Base-by-base conservation (phyloP, 1,140 invertebrate genomes). In the Sarcophaga peregrina region DNA sequence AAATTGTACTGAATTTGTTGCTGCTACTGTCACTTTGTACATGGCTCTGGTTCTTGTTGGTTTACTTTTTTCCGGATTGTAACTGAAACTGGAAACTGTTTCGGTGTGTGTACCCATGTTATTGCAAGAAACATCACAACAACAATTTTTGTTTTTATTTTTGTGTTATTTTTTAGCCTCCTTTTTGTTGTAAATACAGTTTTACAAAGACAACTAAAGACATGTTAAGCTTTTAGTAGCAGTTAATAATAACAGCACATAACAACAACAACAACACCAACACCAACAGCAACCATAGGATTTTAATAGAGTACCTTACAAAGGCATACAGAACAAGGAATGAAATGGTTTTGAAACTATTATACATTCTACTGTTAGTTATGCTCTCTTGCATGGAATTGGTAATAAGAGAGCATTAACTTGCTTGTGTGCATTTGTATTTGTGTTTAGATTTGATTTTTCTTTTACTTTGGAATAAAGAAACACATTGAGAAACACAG, bases 1-100 rank as follows among this genome's bases (percentile, higher is more conserved):
- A 68, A n/a, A 68, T 5, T 68, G 17, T 20, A 68, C 62, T 68
- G 62, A 68, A 68, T 68, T 58, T 68, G 62, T 68, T 68, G 62
- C 62, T 68, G 62, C 20, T n/a, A n/a, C n/a, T n/a, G n/a, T 20
- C n/a, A 20, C 8, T 68, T 68, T n/a, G 6, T 68, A 68, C n/a
- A 20, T 68, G 62, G n/a, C 62, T 68, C n/a, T n/a, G 62, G 7
- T 68, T 7, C 6, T 11, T 15, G 6, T 68, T 68, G n/a, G 11
- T 68, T n/a, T 58, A 58, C 13, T 9, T 13, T 52, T 9, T 52
- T 52, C 9, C 13, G 13, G 13, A 9, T 52, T 52, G 13, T 52
- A 52, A 52, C 8, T 13, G 50, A 52, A 9, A 52, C 50, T 10
- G 50, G 50, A 9, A 52, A 9, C 50, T 10, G 50, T 52, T 8